These are phyloP conservation scores for Remorina albescens DNA, from an alignment of 2,797 vertebrate species.

Conservation along the genomic window DNA sequence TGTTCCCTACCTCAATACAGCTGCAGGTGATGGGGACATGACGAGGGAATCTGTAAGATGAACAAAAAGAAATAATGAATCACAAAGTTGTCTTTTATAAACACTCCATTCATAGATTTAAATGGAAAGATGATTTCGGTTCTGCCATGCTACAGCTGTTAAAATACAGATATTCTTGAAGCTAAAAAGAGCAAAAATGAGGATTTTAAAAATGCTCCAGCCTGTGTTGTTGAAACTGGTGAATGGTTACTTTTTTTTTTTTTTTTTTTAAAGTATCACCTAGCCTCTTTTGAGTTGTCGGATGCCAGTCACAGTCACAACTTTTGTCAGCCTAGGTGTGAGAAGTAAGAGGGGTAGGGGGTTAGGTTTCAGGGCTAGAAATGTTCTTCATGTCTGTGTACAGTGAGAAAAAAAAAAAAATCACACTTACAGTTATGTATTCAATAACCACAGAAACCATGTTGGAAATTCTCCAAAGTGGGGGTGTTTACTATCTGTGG, in stretches of 20 bases:
- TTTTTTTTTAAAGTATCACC: too few relatives aligned
- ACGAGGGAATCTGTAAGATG: too few relatives aligned
- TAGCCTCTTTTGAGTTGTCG: neutral
- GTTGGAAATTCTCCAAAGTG: conserved; percentile 47
- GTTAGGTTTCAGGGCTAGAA: conserved; percentile 14
- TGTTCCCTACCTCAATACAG: neutral
- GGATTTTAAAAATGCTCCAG: too few relatives aligned
- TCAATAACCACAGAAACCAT: conserved; percentile 63
- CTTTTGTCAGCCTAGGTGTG: too few relatives aligned
- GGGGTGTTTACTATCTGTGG: conserved; percentile 71
- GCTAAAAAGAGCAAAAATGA: neutral
- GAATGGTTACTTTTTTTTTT: too few relatives aligned
- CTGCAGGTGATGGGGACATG: neutral
- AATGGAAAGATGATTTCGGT: neutral
- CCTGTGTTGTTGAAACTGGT: neutral
- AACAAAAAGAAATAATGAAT: too few relatives aligned
- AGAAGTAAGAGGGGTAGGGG: conserved; percentile 5
- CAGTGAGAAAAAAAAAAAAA: too few relatives aligned
- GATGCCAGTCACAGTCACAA: too few relatives aligned
- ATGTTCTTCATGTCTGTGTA: conserved; percentile 11
- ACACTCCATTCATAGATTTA: neutral
- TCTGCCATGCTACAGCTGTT: neutral
- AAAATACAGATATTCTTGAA: neutral
- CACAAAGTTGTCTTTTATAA: neutral
- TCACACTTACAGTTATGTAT: conserved; percentile 37